Percentiles rank a stretch among this genome's conserved stretches.
phyloP scores from a whole-genome alignment of 2,888 invertebrate genomes.

The Andrena fulva region DNA sequence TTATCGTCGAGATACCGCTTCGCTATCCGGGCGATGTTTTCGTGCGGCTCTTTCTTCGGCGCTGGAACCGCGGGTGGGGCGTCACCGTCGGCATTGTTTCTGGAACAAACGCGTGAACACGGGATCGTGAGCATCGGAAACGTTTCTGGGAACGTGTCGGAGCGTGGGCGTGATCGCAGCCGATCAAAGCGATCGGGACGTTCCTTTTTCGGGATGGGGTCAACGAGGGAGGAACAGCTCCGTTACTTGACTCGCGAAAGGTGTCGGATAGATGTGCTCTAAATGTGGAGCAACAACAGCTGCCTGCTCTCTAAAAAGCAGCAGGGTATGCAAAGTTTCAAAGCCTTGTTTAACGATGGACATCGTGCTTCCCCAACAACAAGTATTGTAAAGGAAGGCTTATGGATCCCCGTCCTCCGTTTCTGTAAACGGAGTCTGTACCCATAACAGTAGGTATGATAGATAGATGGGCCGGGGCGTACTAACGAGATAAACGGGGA shows the following conservation, averaged over 20 bases:
- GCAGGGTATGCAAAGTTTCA: too few relatives aligned
- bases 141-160: conserved; percentile 34
- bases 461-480: conserved; percentile 5
- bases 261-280: too few relatives aligned
- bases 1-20: conserved; percentile 87
- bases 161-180: conserved; percentile 44
- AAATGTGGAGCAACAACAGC: too few relatives aligned
- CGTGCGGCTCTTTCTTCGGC: conserved; percentile 81
- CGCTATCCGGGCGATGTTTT: conserved; percentile 85
- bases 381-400: too few relatives aligned
- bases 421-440: not conserved
- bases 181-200: conserved; percentile 46
- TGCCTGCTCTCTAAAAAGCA: too few relatives aligned
- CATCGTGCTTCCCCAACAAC: too few relatives aligned
- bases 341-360: too few relatives aligned
- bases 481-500: conserved; percentile 38
- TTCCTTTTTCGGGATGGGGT: conserved; percentile 5
- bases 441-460: conserved; percentile 10
- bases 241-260: not conserved
- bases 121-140: conserved; percentile 35
- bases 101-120: conserved; percentile 71
- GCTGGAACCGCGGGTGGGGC: conserved; percentile 76
- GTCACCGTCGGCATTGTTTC: conserved; percentile 79
- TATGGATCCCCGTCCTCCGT: not conserved
- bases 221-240: not conserved